Percentiles rank a stretch among this genome's conserved stretches.
Conservation (phyloP, 2,888 invertebrate species). For the Sarcophaga rosellei region DNA sequence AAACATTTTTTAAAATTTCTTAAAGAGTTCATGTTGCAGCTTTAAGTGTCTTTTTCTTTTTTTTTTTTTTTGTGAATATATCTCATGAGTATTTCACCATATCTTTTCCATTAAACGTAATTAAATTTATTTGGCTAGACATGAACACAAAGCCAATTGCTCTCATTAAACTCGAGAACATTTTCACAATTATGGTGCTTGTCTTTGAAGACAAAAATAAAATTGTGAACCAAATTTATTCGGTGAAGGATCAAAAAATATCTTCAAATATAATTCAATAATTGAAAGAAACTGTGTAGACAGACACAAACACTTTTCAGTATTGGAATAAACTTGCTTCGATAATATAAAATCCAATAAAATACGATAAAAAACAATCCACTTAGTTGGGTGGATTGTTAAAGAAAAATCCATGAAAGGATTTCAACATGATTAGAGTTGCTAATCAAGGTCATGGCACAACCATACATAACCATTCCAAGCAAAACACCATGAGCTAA, state of each 20-base stretch:
- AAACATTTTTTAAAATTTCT: too few relatives aligned
- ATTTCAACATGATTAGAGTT: conserved; percentile 63
- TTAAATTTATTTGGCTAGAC: conserved; percentile 18
- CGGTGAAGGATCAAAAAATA: neutral
- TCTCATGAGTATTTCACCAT: neutral
- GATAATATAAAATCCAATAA: conserved; percentile 12
- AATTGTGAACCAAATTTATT: neutral
- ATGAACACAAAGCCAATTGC: neutral
- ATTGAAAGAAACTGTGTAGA: conserved; percentile 23
- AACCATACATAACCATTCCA: neutral
- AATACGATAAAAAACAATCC: neutral
- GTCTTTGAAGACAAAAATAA: neutral
- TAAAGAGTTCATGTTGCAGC: too few relatives aligned
- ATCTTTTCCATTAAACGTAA: neutral
- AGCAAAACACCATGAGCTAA: too few relatives aligned
- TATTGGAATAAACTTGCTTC: conserved; percentile 26
- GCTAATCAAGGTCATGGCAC: conserved; percentile 63
- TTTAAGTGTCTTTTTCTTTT: too few relatives aligned
- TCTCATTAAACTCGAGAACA: neutral
- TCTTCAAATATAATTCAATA: conserved; percentile 22
- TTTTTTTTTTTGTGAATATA: neutral
- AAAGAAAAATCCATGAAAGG: conserved; percentile 49
- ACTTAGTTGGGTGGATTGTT: neutral
- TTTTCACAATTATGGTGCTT: conserved; percentile 20
- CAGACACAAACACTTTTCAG: neutral